Evolutionary conservation across 1,140 invertebrate genomes (phyloP).

Genomic region (Galleria mellonella): DNA sequence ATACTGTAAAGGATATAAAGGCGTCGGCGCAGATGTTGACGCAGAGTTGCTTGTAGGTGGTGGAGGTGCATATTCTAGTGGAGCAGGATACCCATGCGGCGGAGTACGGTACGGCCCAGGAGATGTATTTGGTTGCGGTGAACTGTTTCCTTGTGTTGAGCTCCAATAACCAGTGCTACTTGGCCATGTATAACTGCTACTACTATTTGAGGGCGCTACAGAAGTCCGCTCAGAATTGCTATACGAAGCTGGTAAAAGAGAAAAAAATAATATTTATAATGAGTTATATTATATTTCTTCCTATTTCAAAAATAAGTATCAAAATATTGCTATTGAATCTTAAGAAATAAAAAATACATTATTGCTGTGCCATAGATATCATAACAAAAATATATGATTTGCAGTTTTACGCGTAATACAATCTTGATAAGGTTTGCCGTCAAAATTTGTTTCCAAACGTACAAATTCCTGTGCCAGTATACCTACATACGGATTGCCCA

Average conservation of each 20-base stretch:
- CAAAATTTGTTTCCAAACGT: too few relatives aligned
- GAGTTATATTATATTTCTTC: background rate
- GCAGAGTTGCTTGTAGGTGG: constrained; percentile 41
- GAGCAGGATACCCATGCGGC: constrained; percentile 49
- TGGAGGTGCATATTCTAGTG: constrained; percentile 48
- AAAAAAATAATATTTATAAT: background rate
- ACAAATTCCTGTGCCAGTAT: too few relatives aligned
- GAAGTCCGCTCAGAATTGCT: constrained; percentile 57
- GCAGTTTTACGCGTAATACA: too few relatives aligned
- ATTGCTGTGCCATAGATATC: too few relatives aligned
- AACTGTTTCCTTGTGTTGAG: constrained; percentile 40
- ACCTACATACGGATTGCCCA: too few relatives aligned
- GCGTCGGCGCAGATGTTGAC: constrained; percentile 39
- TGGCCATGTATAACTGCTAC: constrained; percentile 57
- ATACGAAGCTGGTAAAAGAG: constrained; percentile 46
- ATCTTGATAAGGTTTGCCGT: too few relatives aligned
- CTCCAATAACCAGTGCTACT: constrained; percentile 58
- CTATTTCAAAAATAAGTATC: background rate
- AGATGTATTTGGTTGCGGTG: constrained; percentile 49
- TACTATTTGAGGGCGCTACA: constrained; percentile 44
- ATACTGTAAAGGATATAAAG: constrained; percentile 53
- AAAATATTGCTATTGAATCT: background rate
- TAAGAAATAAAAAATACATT: too few relatives aligned
- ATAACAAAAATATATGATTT: too few relatives aligned
- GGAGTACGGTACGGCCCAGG: constrained; percentile 53